A percentile compares a stretch with the other conserved stretches of the same genome.
Evolutionary conservation across 1,140 invertebrate genomes (phyloP).

Genomic region (Rhyzopertha dominica): DNA sequence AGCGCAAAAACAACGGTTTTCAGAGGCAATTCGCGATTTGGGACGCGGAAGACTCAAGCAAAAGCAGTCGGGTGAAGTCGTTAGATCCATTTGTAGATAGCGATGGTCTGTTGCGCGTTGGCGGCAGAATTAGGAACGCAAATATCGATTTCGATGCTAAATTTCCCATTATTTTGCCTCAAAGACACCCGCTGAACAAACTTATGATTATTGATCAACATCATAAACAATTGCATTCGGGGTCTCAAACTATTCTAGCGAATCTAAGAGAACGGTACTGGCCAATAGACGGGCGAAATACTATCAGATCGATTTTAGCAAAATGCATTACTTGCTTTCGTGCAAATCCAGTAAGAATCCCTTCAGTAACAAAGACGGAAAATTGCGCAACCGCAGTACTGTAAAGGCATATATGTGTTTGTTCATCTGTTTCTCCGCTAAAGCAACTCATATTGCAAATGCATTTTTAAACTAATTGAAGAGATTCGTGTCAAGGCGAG

Average conservation of each 20-base stretch:
- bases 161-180: slow-evolving; percentile 31
- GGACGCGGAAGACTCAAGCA: too few species aligned
- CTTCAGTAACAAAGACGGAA: too few species aligned
- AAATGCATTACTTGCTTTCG: slow-evolving; percentile 7
- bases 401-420: too few species aligned
- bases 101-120: slow-evolving; percentile 25
- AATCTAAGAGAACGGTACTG: slow-evolving; percentile 31
- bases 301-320: slow-evolving; percentile 10
- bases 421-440: too few species aligned
- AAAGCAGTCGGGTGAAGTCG: neutral
- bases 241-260: slow-evolving; percentile 26
- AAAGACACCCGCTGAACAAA: slow-evolving; percentile 13
- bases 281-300: slow-evolving; percentile 23
- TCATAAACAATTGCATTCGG: slow-evolving; percentile 27
- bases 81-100: slow-evolving; percentile 18
- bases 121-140: slow-evolving; percentile 39
- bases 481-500: too few species aligned
- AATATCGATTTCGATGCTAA: slow-evolving; percentile 33
- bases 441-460: too few species aligned
- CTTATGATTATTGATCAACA: slow-evolving; percentile 33
- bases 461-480: too few species aligned
- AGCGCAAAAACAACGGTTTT: too few species aligned
- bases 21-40: too few species aligned
- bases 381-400: too few species aligned
- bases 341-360: too few species aligned